Evolutionary conservation across 2,888 invertebrate species (phyloP), one percentile per base, ranked within the genome.

Genomic region (Auanema sp.): DNA sequence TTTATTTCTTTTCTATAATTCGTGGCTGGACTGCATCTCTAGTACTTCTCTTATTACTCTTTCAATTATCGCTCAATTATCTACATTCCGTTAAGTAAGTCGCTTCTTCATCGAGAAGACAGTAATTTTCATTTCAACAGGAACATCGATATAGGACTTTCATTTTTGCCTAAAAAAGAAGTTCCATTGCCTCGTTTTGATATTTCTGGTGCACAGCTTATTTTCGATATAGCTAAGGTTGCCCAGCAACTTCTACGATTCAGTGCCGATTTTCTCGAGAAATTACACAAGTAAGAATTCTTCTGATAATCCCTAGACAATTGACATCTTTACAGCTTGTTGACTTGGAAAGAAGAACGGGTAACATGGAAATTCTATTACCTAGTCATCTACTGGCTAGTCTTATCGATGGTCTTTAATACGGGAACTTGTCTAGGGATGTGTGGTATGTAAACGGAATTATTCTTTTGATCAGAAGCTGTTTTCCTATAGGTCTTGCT

Each of bases 151-250:
- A 53, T 80, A 16, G 81, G 80, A 5, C 66, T 80, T 50, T 66
- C 64, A 47, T 79, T 82, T 47, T 63, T 81, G 33, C 81, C 81
- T 11, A 62, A 71, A 23, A 75, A 74, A 54, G 68, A 71, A 18
- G 67, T 80, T 10, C 61, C 66, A 0, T 61, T 69, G 16, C 75
- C 76, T 14, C 71, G 69, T 41, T 69, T 79, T 21, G 78, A 79
- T 50, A 69, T 78, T 18, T 72, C 74, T 10, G 81, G 79, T 8
- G 79, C 78, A 23, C 83, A 83, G 66, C 69, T 86, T 43, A 85
- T 86, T 4, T 79, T 86, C 42, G 84, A 85, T 60, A 85, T 86
- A 18, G 86, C 86, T 2, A 83, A 84, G 53, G 83, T 85, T 75
- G 86, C 85, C 2, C 86, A 86, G 81, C 83, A 83, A 61, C 44